Conservation (phyloP, 2,797 vertebrate species). For the Acrocephalus scirpaceus region DNA sequence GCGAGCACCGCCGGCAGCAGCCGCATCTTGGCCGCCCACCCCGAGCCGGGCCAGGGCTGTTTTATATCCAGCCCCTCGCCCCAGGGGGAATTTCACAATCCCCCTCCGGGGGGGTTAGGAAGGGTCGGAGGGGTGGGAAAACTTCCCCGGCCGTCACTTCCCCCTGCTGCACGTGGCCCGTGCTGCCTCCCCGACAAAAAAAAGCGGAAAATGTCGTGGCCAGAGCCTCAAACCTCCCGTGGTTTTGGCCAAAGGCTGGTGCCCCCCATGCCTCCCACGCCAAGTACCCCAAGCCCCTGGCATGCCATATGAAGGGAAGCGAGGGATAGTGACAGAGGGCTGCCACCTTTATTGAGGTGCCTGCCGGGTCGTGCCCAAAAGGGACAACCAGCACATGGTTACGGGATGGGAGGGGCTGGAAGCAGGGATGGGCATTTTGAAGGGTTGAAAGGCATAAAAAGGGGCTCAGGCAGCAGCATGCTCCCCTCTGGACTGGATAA, state of each 20-base stretch:
- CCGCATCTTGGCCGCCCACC: background rate
- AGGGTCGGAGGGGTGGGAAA: rapidly evolving
- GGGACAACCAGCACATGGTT: rapidly evolving
- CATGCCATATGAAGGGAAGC: rapidly evolving
- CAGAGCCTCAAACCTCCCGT: rapidly evolving
- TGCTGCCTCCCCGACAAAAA: rapidly evolving
- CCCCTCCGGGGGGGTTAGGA: background rate
- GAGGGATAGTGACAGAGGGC: rapidly evolving
- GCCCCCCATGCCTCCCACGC: rapidly evolving
- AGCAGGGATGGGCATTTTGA: background rate
- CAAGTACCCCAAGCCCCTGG: rapidly evolving
- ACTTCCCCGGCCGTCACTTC: background rate
- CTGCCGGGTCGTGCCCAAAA: rapidly evolving
- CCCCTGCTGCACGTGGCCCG: background rate
- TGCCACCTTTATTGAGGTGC: background rate
- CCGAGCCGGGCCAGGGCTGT: rapidly evolving
- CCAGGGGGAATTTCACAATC: background rate
- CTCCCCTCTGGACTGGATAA: rapidly evolving
- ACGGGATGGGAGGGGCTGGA: rapidly evolving
- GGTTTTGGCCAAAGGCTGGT: rapidly evolving
- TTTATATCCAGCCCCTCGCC: background rate
- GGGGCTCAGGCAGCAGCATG: background rate
- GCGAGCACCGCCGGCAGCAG: background rate
- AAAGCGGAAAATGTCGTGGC: rapidly evolving
- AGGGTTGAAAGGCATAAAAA: background rate